Percentiles rank a stretch among this genome's conserved stretches.
phyloP scores from a whole-genome alignment of 1,140 invertebrate genomes.

The Pinna nobilis region DNA sequence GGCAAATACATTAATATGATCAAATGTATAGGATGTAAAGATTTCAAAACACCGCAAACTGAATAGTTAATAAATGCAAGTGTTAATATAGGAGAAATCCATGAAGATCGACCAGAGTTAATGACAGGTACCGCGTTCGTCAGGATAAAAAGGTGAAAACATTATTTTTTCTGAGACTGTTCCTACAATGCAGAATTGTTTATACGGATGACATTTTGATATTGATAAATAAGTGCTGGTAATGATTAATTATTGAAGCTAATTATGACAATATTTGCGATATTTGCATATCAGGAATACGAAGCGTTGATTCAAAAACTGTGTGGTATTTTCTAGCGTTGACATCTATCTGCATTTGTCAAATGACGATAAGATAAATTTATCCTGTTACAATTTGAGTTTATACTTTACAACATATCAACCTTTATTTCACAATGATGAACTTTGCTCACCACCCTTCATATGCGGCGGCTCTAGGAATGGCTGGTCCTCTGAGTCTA shows the following conservation, averaged over 20 bases:
- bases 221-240: too few species aligned
- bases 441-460: conserved; percentile 43
- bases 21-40: conserved; percentile 21
- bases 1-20: conserved; percentile 37
- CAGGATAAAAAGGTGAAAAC: background rate
- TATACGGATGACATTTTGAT: too few species aligned
- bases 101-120: too few species aligned
- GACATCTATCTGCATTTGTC: background rate
- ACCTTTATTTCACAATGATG: conserved; percentile 31
- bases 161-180: too few species aligned
- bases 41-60: conserved; percentile 35
- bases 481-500: conserved; percentile 36
- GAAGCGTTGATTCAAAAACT: background rate
- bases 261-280: too few species aligned
- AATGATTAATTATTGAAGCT: too few species aligned
- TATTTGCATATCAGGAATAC: background rate
- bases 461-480: conserved; percentile 39
- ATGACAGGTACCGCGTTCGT: too few species aligned
- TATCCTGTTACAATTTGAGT: background rate
- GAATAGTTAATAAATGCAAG: conserved; percentile 10
- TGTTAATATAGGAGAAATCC: too few species aligned
- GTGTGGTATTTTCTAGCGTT: background rate
- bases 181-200: too few species aligned
- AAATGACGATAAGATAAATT: background rate
- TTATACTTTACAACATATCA: background rate